These are phyloP conservation scores for Trissolcus japonicus DNA, from an alignment of 2,888 invertebrate species.

Conservation along the genomic window DNA sequence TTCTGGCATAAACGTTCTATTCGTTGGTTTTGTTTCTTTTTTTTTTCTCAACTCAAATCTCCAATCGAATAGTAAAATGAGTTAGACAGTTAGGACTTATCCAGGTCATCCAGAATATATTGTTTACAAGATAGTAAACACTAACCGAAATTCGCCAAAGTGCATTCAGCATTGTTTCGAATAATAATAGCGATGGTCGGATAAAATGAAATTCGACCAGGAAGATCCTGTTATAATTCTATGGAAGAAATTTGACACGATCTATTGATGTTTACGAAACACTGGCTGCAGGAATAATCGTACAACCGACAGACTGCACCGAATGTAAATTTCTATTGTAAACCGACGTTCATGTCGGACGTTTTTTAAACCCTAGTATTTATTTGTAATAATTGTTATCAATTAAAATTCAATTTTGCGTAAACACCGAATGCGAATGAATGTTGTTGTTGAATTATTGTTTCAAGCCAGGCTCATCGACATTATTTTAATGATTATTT, in stretches of 20 bases:
- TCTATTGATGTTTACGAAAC: background rate
- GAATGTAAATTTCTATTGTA: constrained; percentile 6
- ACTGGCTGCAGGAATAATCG: background rate
- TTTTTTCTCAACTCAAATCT: no score
- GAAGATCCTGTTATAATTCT: constrained; percentile 12
- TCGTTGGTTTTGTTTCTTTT: no score
- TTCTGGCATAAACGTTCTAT: no score
- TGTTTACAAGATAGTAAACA: constrained; percentile 1
- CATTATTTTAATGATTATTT: constrained; percentile 20
- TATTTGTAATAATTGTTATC: constrained; percentile 1
- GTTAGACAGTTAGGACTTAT: no score
- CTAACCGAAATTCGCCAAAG: background rate
- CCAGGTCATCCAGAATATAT: no score
- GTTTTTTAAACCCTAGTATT: background rate
- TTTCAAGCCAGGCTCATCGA: constrained; percentile 1
- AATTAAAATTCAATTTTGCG: background rate
- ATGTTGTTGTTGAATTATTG: constrained; percentile 13
- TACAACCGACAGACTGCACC: background rate
- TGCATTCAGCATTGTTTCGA: constrained; percentile 10
- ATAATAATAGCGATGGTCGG: constrained; percentile 16
- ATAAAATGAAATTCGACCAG: constrained; percentile 10
- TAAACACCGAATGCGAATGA: constrained; percentile 25
- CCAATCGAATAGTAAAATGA: no score
- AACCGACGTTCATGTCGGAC: background rate
- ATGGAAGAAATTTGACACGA: constrained; percentile 6